Evolutionary conservation across 23 tunicate species (phyloP), one percentile per base, ranked within the genome.

Genomic region (Halocynthia aurantium): DNA sequence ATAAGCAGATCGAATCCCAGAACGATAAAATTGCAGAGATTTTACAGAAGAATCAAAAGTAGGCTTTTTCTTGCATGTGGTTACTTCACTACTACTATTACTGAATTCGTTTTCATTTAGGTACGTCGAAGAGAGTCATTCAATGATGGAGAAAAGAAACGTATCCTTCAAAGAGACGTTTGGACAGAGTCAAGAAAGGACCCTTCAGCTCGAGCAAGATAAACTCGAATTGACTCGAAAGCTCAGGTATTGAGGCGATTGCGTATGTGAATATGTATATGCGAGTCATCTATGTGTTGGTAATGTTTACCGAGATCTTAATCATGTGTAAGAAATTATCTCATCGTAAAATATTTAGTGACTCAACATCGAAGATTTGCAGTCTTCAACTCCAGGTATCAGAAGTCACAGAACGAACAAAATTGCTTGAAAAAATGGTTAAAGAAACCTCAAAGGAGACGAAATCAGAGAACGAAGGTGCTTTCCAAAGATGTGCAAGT

Each of bases 21-120:
- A 84, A 80, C 69, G 86, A 85, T 50, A 84, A 85, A 57, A 90
- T 90, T 15, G 77, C 86, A 18, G 90, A 81, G 22, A 53, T 90
- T 9, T 70, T 90, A 7, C 97, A 90, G 57, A 86, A 90, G 73
- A 85, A 85, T 81, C 97, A 90, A 57, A 85, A 90, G 94, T 83
- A 72, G 72, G 82, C 4, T 71, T 67, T 21, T 67, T 67, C 19
- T 15, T 11, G 17, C 13, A 67, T n/a, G 40, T 21, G 72, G 4
- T 2, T 21, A 1, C 61, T 11, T 11, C 12, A 13, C 61, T 11
- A 22, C 22, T 15, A 18, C 2, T 67, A 67, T 19, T 11, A 0
- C 2, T 52, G 13, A 4, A 1, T 51, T 72, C 61, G 19, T 13
- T 50, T 40, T 19, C 7, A 22, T 58, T 40, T 72, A 88, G 94